Evolutionary conservation across 2,113 vertebrate genomes (phyloP), one percentile per base, ranked within the genome.

Genomic region (Colinus virginianus): DNA sequence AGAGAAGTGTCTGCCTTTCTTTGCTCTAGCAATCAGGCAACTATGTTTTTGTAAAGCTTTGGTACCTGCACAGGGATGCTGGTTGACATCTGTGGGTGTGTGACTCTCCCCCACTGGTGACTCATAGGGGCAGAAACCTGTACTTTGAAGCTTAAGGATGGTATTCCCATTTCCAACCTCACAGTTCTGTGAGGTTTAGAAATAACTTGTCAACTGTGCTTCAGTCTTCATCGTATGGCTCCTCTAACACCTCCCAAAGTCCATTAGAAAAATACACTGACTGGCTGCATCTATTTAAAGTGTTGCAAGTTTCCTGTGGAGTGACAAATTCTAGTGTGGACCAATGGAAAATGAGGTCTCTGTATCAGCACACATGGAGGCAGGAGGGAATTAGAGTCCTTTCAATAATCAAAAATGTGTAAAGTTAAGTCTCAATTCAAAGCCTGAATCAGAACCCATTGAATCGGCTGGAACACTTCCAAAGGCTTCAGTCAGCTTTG

Each of bases 331-430:
- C 67, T 70, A 87, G 62, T 9, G 23, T 84, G 78, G 84, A 64
- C 36, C 67, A 69, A 62, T 64, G 36, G 70, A 87, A 92, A 95
- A 81, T 34, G 70, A 82, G 20, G 43, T 80, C 87, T 90, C 84
- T 87, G 83, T 90, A 87, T 89, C 90, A 87, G 96, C 80, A 79
- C 63, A 90, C 84, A 87, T 46, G n/a, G 78, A 90, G 42, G 70
- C 67, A 87, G 67, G 59, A 94, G 78, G 48, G 90, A 84, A 96
- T 95, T 96, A 95, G 67, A 84, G 59, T 70, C 80, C 11, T 93
- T 96, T 90, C 89, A 93, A 82, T 92, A 94, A 94, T 72, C 66
- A 87, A 92, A 96, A 96, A 92, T 76, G 63, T 90, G 81, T 90
- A 84, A 93, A 88, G 40, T 92, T 95, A 62, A 62, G 42, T 11